phyloP scores from a whole-genome alignment of 2,113 vertebrate species.

The Solenodon paradoxus region DNA sequence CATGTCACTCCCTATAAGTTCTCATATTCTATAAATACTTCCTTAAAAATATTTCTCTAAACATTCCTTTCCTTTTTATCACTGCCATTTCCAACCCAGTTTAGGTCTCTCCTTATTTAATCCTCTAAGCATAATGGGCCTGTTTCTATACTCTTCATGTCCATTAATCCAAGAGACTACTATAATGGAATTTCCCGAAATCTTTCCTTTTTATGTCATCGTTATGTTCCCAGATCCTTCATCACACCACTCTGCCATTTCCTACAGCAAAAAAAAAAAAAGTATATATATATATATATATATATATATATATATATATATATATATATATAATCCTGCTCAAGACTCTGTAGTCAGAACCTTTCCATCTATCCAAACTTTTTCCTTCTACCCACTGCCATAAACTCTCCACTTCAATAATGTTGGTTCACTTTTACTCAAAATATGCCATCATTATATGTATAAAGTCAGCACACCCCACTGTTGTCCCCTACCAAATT shows the following conservation, averaged over 20 bases:
- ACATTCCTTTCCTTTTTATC: slow-evolving; percentile 52
- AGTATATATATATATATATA: not conserved
- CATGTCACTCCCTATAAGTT: not conserved
- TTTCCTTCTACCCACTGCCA: not conserved
- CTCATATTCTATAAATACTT: slow-evolving; percentile 18
- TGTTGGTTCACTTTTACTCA: not conserved
- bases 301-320: not conserved
- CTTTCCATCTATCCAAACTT: not conserved
- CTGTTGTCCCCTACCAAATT: not conserved
- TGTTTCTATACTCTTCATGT: slow-evolving; percentile 23
- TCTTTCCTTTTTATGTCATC: not conserved
- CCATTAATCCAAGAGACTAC: not conserved
- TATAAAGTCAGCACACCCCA: no score
- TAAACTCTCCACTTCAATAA: not conserved
- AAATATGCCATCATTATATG: not conserved
- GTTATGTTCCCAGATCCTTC: not conserved
- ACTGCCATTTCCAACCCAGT: slow-evolving; percentile 3
- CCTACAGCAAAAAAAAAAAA: not conserved
- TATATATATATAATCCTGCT: not conserved
- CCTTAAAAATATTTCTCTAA: slow-evolving; percentile 29
- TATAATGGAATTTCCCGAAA: slow-evolving; percentile 36
- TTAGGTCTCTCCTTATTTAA: slow-evolving; percentile 4
- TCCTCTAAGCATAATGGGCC: not conserved
- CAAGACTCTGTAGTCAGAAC: not conserved
- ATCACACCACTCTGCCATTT: not conserved